Evolutionary conservation across 2,888 invertebrate species (phyloP), one percentile per base, ranked within the genome.

Genomic region (Cantharis flavilabris): DNA sequence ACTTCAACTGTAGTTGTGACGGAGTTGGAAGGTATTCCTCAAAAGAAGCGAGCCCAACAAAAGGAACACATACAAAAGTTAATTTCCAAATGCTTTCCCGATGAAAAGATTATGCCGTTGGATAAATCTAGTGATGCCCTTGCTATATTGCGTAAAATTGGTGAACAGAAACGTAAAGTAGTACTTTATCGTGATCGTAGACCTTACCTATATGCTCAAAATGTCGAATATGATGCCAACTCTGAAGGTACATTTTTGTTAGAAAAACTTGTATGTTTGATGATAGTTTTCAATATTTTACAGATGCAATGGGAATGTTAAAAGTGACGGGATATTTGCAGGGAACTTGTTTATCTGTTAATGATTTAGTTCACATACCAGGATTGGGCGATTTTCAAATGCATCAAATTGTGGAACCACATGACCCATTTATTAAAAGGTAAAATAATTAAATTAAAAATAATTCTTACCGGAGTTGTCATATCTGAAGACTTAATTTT

Each of bases 311-410:
- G 81, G 96, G 96, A 9, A 93, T 92, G 14, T 89, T 97, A 33
- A 93, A 95, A 88, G 90, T 98, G 1, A 94, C 94, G 70, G 99
- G 99, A 1, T 98, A 95, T 88, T 87, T 99, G 71, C 91, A 97
- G 83, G 97, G 98, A 0, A 92, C 92, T 85, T 90, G 94, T 3
- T 88, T 99, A 72, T 95, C 95, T 86, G 97, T 96, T 0, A 98
- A 99, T 89, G 91, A 94, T 79, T 90, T 98, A 73, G 91, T 99
- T 23, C 97, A 99, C 85, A 92, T 99, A 73, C 94, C 97, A 67
- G 98, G 98, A 0, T 91, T 96, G 84, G 98, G 98, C 9, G 97
- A 98, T 86, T 99, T 95, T 86, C 98, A 98, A 90, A 93, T 99
- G 92, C 90, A 91, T 0, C 92, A 94, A 86, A 95, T 98, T 81